phyloP scores from a whole-genome alignment of 2,797 vertebrate species.

The Lates japonicus region DNA sequence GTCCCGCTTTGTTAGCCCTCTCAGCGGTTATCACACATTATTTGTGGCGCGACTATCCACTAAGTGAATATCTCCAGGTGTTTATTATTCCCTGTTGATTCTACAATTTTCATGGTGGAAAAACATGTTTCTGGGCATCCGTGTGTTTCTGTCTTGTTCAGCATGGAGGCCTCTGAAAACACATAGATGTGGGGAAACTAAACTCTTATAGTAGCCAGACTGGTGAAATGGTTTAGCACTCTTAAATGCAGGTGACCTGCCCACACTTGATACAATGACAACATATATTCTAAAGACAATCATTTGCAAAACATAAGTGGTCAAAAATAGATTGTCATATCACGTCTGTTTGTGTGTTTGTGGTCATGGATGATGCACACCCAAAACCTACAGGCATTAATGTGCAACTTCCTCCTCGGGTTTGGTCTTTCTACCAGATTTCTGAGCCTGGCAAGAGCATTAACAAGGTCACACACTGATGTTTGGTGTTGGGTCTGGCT shows the following conservation, averaged over 20 bases:
- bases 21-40: background rate
- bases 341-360: background rate
- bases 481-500: background rate
- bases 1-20: conserved; percentile 26
- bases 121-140: conserved; percentile 10
- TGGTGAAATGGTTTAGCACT: no score
- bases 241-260: no score
- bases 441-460: background rate
- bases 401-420: background rate
- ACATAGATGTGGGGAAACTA: conserved; percentile 2
- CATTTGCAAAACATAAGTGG: no score
- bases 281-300: no score
- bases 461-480: background rate
- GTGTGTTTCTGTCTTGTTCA: background rate
- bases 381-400: background rate
- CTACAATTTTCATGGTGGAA: conserved; percentile 8
- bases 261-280: no score
- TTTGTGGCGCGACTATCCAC: background rate
- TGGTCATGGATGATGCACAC: background rate
- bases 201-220: conserved; percentile 6
- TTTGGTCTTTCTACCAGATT: background rate
- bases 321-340: no score
- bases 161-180: conserved; percentile 8
- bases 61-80: conserved; percentile 25
- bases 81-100: conserved; percentile 9